These are phyloP conservation scores for Drosophila tanythrix DNA, from an alignment of 2,888 invertebrate species.

Conservation along the genomic window DNA sequence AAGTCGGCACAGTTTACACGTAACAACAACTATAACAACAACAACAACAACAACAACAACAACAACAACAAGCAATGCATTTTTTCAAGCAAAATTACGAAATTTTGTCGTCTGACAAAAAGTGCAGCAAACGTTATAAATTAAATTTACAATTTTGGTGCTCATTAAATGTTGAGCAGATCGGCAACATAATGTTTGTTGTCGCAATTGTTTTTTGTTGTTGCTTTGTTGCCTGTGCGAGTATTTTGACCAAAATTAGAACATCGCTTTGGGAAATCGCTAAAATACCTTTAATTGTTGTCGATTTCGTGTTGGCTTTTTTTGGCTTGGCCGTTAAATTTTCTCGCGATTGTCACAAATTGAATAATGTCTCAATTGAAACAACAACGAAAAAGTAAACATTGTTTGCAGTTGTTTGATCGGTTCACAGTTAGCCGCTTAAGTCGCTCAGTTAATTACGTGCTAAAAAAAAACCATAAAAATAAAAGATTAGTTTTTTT, in stretches of 20 bases:
- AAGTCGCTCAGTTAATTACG: slow-evolving; percentile 51
- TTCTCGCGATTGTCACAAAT: slow-evolving; percentile 78
- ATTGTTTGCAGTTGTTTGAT: slow-evolving; percentile 71
- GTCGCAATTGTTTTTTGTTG: slow-evolving; percentile 57
- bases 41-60: slow-evolving; percentile 18
- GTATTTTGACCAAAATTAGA: slow-evolving; percentile 67
- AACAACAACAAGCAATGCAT: slow-evolving; percentile 20
- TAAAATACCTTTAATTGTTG: slow-evolving; percentile 74
- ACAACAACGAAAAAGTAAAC: slow-evolving; percentile 26
- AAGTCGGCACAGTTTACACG: slow-evolving; percentile 74
- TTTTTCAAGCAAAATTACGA: slow-evolving; percentile 58
- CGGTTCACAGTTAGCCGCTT: slow-evolving; percentile 43
- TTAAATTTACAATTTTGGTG: slow-evolving; percentile 79
- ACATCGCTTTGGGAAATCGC: slow-evolving; percentile 75
- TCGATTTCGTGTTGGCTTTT: slow-evolving; percentile 28
- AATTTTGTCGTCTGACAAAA: slow-evolving; percentile 74
- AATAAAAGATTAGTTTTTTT: slow-evolving; percentile 26
- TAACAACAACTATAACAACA: slow-evolving; percentile 17
- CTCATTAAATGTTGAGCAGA: slow-evolving; percentile 61
- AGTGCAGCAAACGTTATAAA: slow-evolving; percentile 72
- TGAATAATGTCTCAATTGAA: slow-evolving; percentile 78
- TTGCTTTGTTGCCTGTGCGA: slow-evolving; percentile 12
- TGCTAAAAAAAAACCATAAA: slow-evolving; percentile 34
- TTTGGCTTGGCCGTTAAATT: slow-evolving; percentile 43
- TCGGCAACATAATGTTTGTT: slow-evolving; percentile 65